These are phyloP conservation scores for Sebastes fasciatus DNA, from an alignment of 2,113 vertebrate genomes.

Conservation along the genomic window DNA sequence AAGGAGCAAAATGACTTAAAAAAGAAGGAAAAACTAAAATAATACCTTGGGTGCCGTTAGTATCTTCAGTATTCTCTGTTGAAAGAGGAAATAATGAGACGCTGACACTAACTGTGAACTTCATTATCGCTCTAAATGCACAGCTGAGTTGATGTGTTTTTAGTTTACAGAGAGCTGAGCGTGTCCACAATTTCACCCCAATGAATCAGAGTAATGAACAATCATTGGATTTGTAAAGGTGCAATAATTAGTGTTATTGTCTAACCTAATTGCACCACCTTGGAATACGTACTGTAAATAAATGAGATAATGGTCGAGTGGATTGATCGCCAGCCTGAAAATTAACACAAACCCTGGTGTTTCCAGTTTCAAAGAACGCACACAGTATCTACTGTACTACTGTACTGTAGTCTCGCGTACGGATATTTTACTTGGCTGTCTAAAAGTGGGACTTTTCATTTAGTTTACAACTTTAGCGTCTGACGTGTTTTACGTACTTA, in stretches of 20 bases:
- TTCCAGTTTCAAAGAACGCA: background rate
- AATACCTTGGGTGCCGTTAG: too few relatives aligned
- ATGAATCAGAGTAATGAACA: slow-evolving; percentile 6
- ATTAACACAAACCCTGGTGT: background rate
- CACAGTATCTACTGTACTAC: background rate
- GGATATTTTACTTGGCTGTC: background rate
- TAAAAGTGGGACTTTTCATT: background rate
- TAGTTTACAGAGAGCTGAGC: background rate
- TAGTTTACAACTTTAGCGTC: too few relatives aligned
- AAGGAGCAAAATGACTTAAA: background rate
- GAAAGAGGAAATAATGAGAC: too few relatives aligned
- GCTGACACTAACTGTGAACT: too few relatives aligned
- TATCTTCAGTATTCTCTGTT: background rate
- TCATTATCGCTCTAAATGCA: background rate
- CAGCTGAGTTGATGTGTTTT: slow-evolving; percentile 1
- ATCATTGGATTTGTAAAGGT: background rate
- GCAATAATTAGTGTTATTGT: background rate
- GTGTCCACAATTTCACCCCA: background rate
- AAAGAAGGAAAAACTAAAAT: too few relatives aligned
- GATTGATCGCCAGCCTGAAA: background rate
- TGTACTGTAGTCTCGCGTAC: background rate
- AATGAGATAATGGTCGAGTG: background rate
- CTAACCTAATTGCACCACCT: background rate
- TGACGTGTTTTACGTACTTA: too few relatives aligned
- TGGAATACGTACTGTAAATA: background rate